A percentile compares a stretch with the other conserved stretches of the same genome.
Conservation (phyloP, 2,113 vertebrate genomes). For the Xiphophorus maculatus region DNA sequence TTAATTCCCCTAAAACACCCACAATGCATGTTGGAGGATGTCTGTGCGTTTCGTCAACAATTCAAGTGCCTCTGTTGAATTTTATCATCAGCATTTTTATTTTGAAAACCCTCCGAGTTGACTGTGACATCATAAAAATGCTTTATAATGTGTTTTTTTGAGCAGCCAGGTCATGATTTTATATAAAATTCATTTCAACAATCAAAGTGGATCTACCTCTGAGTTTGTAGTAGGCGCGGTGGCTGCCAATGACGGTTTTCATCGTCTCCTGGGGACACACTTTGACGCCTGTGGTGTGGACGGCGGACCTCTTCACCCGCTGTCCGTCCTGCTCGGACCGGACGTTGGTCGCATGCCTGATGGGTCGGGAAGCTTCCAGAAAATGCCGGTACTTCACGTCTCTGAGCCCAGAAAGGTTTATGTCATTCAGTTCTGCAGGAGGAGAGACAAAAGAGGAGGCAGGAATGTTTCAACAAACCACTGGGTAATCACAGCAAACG, state of each 20-base stretch:
- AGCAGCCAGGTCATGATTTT: too few relatives aligned
- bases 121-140: not conserved
- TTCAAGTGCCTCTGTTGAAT: not conserved
- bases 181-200: not conserved
- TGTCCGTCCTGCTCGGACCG: conserved; percentile 77
- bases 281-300: conserved; percentile 86
- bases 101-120: not conserved
- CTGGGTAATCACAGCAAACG: not conserved
- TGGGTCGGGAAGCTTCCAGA: conserved; percentile 74
- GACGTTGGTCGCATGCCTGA: conserved; percentile 77
- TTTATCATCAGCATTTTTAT: not conserved
- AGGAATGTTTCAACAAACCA: not conserved
- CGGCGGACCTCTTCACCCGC: conserved; percentile 85
- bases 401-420: conserved; percentile 79
- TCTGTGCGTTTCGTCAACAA: conserved; percentile 20
- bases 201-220: conserved; percentile 82
- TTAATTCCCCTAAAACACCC: conserved; percentile 20
- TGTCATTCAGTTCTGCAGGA: conserved; percentile 80
- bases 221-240: conserved; percentile 90
- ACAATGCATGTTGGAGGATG: conserved; percentile 14
- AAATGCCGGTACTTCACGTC: conserved; percentile 81
- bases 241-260: conserved; percentile 87
- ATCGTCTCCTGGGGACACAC: conserved; percentile 90
- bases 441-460: conserved; percentile 16
- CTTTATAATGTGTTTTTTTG: not conserved